These are phyloP conservation scores for Fregata magnificens DNA, from an alignment of 2,113 vertebrate species.

Conservation along the genomic window DNA sequence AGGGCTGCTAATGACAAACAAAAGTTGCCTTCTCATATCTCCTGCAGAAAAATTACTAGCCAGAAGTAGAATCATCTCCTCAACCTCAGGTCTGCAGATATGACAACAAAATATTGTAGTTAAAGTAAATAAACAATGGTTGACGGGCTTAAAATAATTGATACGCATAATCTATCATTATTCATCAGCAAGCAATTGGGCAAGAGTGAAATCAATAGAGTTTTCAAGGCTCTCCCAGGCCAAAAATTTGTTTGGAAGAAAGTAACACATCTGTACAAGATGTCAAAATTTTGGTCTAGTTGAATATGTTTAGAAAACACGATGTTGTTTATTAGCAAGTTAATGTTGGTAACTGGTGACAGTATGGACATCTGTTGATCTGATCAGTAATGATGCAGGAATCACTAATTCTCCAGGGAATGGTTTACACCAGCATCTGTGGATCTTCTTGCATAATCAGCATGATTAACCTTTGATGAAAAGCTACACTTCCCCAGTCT, in stretches of 20 bases:
- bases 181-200: background rate
- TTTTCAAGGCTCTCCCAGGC: background rate
- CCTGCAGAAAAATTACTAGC: background rate
- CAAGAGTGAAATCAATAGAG: background rate
- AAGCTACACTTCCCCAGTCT: background rate
- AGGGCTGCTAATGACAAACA: background rate
- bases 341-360: background rate
- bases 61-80: background rate
- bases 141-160: background rate
- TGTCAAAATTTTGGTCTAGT: background rate
- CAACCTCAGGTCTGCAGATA: background rate
- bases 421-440: background rate
- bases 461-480: background rate
- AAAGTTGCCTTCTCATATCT: background rate
- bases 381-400: background rate
- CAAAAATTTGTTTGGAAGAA: background rate
- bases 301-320: background rate
- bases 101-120: background rate
- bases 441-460: background rate
- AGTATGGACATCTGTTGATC: background rate
- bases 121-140: background rate
- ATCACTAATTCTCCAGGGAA: background rate
- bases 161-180: background rate
- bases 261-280: background rate
- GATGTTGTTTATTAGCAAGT: background rate